These are phyloP conservation scores for Cyclura pinguis DNA, from an alignment of 2,797 vertebrate genomes.

Conservation along the genomic window DNA sequence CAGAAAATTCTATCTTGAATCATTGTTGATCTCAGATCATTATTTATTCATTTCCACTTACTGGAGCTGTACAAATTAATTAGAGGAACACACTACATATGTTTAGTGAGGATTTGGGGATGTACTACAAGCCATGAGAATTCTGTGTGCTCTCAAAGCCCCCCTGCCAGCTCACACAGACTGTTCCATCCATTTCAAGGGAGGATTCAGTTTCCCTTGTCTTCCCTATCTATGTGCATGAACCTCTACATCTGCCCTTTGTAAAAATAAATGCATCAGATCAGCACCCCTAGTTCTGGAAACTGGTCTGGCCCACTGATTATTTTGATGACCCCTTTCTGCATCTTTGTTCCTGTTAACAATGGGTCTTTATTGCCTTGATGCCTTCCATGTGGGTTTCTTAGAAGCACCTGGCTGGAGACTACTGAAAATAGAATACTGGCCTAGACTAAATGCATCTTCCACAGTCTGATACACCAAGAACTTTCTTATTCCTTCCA, in stretches of 20 bases:
- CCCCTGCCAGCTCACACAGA: too few species aligned
- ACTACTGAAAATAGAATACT: neutral
- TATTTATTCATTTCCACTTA: conserved; percentile 38
- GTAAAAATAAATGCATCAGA: too few species aligned
- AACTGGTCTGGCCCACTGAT: neutral
- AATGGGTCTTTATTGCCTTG: neutral
- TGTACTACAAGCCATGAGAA: neutral
- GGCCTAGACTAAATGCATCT: neutral
- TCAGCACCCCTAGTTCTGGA: neutral
- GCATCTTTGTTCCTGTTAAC: neutral
- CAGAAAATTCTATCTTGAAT: neutral
- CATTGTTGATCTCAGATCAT: neutral
- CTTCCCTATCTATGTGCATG: neutral
- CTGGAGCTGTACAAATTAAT: conserved; percentile 23
- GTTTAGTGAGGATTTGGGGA: neutral
- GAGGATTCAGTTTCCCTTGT: neutral
- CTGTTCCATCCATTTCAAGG: too few species aligned
- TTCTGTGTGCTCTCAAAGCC: neutral
- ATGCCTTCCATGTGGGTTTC: neutral
- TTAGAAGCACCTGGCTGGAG: neutral
- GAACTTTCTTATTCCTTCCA: neutral
- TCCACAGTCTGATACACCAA: neutral
- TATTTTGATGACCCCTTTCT: neutral
- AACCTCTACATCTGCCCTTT: too few species aligned
- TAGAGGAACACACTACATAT: conserved; percentile 5